These are phyloP conservation scores for Cydia splendana DNA, from an alignment of 1,140 invertebrate genomes.

Conservation along the genomic window DNA sequence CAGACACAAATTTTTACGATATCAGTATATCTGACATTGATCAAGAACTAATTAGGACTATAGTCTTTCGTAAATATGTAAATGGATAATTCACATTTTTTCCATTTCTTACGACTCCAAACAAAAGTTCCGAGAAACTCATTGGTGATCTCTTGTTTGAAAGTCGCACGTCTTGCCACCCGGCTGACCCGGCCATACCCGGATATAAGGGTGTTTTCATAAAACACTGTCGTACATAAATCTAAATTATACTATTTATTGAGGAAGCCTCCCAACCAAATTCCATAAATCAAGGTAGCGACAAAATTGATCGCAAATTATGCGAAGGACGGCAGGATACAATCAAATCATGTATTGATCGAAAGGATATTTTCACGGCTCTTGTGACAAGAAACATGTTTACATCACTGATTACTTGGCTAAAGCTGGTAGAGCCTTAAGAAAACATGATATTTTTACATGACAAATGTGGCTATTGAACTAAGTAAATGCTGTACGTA, in stretches of 20 bases:
- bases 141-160: too few relatives aligned
- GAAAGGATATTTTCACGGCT: conserved; percentile 8
- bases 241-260: neutral
- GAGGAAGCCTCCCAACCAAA: neutral
- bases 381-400: neutral
- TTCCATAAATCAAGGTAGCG: conserved; percentile 17
- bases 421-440: neutral
- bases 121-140: too few relatives aligned
- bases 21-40: too few relatives aligned
- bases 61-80: too few relatives aligned
- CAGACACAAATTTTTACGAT: too few relatives aligned
- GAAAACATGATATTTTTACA: neutral
- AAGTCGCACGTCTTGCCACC: too few relatives aligned
- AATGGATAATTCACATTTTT: too few relatives aligned
- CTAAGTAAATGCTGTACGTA: neutral
- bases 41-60: too few relatives aligned
- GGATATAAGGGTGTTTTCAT: too few relatives aligned
- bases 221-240: neutral
- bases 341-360: conserved; percentile 25
- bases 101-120: too few relatives aligned
- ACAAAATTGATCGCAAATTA: conserved; percentile 7
- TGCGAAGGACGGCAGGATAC: conserved; percentile 17
- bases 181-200: too few relatives aligned
- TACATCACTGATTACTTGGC: neutral
- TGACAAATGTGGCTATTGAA: neutral